Evolutionary conservation across 2,888 invertebrate genomes (phyloP), one percentile per base, ranked within the genome.

Genomic region (Microplitis manilae): DNA sequence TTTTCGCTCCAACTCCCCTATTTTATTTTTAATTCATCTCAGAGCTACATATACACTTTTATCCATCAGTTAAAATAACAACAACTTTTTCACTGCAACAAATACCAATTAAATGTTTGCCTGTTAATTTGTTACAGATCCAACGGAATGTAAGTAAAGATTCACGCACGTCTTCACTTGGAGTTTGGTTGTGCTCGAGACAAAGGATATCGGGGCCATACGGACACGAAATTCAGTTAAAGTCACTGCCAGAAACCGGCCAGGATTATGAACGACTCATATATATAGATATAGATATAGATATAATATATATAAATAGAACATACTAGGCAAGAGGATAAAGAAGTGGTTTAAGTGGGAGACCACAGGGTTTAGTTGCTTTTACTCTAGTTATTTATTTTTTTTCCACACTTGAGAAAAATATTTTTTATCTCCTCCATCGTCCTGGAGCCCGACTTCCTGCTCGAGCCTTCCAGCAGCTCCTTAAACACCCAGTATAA

Each of bases 301-400:
- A 13, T 50, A 50, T 50, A 50, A 50, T 50, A 50, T 13, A 8
- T 13, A 13, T 8, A 5, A 50, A 8, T 50, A 50, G 50, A 13
- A 50, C 50, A 50, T 30, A 30, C 30, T 30, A 30, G 30, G 50
- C 13, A 8, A 30, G 4, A 20, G 50, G 65, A 41, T 15, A 59
- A 39, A 68, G 61, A 60, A 59, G 30, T 50, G 61, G 76, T 61
- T 65, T 7, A 68, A 65, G 72, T 67, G 50, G 50, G 50, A 9
- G 75, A 30, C 30, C 30, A 30, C 81, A 80, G 84, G 84, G 81
- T 50, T 50, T 13, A 13, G 81, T 84, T 84, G 82, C 83, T 79
- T 67, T 79, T 70, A 83, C 82, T 84, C 81, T 86, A 87, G 85
- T 86, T 86, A 86, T 87, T 85, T 86, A 86, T 86, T 86, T 86